A percentile compares a stretch with the other conserved stretches of the same genome.
phyloP scores from a whole-genome alignment of 2,797 vertebrate genomes.

The Pristis pectinata region DNA sequence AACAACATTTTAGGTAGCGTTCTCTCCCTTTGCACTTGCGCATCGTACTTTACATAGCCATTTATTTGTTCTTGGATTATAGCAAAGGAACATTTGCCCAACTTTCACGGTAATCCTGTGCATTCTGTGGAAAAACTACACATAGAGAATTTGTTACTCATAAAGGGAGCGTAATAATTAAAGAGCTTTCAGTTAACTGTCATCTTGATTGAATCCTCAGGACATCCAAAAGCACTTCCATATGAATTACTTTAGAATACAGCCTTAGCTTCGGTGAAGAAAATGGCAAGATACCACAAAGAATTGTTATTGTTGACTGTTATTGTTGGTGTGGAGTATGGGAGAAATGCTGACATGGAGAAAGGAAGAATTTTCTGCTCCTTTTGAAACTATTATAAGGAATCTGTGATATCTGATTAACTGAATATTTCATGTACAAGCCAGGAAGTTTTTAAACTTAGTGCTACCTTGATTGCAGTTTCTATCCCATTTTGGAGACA shows the following conservation, averaged over 20 bases:
- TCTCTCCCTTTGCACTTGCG: background rate
- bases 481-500: background rate
- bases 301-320: background rate
- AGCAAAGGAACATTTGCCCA: background rate
- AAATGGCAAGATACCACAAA: background rate
- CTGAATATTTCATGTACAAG: background rate
- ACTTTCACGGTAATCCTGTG: background rate
- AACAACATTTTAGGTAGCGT: background rate
- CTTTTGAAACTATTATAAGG: background rate
- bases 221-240: background rate
- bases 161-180: background rate
- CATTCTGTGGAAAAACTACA: background rate
- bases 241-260: background rate
- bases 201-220: background rate
- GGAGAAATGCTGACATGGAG: background rate
- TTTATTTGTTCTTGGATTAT: background rate
- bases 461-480: background rate
- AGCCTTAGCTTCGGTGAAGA: background rate
- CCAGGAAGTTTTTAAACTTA: background rate
- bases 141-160: background rate
- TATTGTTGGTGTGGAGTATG: background rate
- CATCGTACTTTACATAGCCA: background rate
- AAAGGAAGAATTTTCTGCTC: background rate
- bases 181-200: background rate
- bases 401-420: background rate